Evolutionary conservation across 1,140 invertebrate species (phyloP).

Genomic region (Sinella curviseta): DNA sequence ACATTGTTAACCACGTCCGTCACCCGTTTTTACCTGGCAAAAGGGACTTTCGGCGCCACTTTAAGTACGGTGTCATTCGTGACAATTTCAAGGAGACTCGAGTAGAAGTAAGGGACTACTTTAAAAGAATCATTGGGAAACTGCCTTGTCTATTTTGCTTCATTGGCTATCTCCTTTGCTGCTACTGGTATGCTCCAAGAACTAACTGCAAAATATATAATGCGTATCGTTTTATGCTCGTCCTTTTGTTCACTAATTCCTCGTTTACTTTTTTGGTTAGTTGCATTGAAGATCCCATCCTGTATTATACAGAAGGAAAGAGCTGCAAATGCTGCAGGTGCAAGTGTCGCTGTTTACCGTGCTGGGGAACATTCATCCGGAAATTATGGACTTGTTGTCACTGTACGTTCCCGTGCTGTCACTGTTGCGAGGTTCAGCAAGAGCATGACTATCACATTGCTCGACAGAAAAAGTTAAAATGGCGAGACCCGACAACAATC

Average conservation of each 20-base stretch:
- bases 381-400: slow-evolving; percentile 4
- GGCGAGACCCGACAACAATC: neutral
- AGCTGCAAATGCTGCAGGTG: neutral
- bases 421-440: neutral
- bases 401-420: slow-evolving; percentile 7
- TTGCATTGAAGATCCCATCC: neutral
- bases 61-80: neutral
- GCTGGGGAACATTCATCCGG: neutral
- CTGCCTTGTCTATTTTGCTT: neutral
- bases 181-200: slow-evolving; percentile 25
- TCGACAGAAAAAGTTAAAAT: neutral
- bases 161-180: neutral
- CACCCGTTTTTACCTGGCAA: slow-evolving; percentile 24
- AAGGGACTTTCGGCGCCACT: neutral
- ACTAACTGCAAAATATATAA: neutral
- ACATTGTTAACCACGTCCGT: slow-evolving; percentile 5
- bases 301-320: neutral
- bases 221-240: neutral
- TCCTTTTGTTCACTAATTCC: neutral
- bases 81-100: neutral
- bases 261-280: neutral
- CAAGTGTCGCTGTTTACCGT: slow-evolving; percentile 10
- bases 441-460: neutral
- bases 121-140: neutral
- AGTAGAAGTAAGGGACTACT: neutral